A percentile compares a stretch with the other conserved stretches of the same genome.
Evolutionary conservation across 2,888 invertebrate species (phyloP).

Genomic region (Ctenicera cuprea): DNA sequence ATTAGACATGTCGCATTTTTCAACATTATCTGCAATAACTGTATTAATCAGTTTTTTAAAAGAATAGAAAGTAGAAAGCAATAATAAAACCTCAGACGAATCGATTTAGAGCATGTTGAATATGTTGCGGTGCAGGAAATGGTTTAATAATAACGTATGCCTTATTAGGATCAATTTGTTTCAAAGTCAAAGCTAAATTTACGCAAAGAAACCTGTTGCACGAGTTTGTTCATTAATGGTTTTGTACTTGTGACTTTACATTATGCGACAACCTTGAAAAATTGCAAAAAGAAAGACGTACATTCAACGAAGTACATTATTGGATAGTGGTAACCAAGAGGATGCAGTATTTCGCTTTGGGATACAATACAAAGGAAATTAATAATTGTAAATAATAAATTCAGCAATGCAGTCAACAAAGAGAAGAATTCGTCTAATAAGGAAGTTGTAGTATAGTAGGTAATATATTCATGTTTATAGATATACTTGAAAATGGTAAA

Average conservation of each 20-base stretch:
- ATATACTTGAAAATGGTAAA: too few relatives aligned
- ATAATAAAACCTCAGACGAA: not conserved
- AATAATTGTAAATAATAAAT: too few relatives aligned
- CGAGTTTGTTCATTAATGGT: slow-evolving; percentile 47
- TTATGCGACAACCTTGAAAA: not conserved
- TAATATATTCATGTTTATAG: too few relatives aligned
- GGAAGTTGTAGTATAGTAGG: too few relatives aligned
- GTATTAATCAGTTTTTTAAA: too few relatives aligned
- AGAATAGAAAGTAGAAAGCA: not conserved
- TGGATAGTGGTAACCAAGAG: too few relatives aligned
- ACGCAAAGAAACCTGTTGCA: slow-evolving; percentile 44
- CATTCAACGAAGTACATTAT: not conserved
- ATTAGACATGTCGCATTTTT: too few relatives aligned
- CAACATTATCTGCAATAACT: too few relatives aligned
- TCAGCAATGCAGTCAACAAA: too few relatives aligned
- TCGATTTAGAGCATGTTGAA: not conserved
- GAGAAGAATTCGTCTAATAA: too few relatives aligned
- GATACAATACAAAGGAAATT: too few relatives aligned
- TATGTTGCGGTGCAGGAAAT: slow-evolving; percentile 17
- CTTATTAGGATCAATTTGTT: slow-evolving; percentile 32
- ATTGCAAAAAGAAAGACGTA: not conserved
- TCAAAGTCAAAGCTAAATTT: slow-evolving; percentile 49
- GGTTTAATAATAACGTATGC: slow-evolving; percentile 18
- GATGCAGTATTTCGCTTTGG: too few relatives aligned
- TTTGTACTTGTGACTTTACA: not conserved